A percentile compares a stretch with the other conserved stretches of the same genome.
phyloP scores from a whole-genome alignment of 2,888 invertebrate species.

The Bruchidius siliquastri region DNA sequence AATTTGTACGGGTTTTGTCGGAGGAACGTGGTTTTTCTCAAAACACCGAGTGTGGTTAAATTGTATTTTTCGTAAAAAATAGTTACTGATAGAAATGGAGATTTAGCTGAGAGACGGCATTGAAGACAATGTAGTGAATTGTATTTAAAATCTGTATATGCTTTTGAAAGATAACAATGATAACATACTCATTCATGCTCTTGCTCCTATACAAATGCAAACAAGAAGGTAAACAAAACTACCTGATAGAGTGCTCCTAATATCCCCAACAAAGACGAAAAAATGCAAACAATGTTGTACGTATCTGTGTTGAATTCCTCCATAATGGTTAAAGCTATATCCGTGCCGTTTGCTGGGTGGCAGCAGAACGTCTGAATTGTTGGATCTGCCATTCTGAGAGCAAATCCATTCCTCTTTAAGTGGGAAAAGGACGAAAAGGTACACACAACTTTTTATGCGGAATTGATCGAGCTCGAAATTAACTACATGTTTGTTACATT shows the following conservation, averaged over 20 bases:
- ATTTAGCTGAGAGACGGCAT: too few species aligned
- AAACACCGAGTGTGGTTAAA: too few species aligned
- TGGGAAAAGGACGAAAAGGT: background rate
- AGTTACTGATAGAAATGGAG: too few species aligned
- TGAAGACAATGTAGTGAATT: too few species aligned
- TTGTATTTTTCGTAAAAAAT: too few species aligned
- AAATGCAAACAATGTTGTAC: conserved; percentile 69
- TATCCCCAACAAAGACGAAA: conserved; percentile 70
- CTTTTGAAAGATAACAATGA: background rate
- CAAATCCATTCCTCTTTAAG: background rate
- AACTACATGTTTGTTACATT: background rate
- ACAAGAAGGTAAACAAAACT: conserved; percentile 19
- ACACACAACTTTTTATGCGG: background rate
- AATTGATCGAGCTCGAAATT: background rate
- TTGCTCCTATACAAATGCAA: background rate
- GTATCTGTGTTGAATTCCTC: conserved; percentile 68
- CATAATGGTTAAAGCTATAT: conserved; percentile 63
- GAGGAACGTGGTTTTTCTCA: too few species aligned
- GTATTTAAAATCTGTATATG: too few species aligned
- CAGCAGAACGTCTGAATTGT: conserved; percentile 81
- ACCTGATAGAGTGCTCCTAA: conserved; percentile 76
- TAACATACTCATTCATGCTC: too few species aligned
- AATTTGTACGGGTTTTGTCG: too few species aligned
- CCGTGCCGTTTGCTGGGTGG: conserved; percentile 59
- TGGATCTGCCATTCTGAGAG: conserved; percentile 66